Conservation (phyloP, 2,797 vertebrate genomes). For the Anas bahamensis region DNA sequence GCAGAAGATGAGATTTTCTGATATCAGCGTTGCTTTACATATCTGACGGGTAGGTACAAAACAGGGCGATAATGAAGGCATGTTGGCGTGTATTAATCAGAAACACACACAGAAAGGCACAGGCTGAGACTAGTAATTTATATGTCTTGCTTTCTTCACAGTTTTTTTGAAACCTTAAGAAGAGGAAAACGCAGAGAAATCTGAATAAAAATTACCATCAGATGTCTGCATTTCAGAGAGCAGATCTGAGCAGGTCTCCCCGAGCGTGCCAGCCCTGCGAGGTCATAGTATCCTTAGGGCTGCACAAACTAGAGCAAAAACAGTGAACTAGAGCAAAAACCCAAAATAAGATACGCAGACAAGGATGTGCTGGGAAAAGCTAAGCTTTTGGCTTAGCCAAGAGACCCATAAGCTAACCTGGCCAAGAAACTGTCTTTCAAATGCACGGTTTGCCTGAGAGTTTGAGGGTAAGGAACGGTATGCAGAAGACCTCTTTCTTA, state of each 20-base stretch:
- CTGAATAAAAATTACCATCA: not conserved
- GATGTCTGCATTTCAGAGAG: not conserved
- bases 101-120: not conserved
- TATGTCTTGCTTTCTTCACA: conserved; percentile 18
- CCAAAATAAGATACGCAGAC: not conserved
- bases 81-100: conserved; percentile 30
- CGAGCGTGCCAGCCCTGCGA: accelerated
- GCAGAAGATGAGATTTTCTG: conserved; percentile 24
- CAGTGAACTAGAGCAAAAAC: not conserved
- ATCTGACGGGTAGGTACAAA: conserved; percentile 2
- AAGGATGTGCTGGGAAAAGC: not conserved
- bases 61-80: not conserved
- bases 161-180: not conserved
- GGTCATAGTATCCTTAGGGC: not conserved
- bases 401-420: not conserved
- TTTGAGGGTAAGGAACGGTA: not conserved
- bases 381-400: not conserved
- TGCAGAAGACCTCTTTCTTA: not conserved
- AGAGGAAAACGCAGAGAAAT: not conserved
- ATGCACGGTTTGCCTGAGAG: not conserved
- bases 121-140: conserved; percentile 33
- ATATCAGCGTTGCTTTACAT: not conserved
- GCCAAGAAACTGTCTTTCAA: not conserved
- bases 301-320: not conserved
- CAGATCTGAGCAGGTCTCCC: not conserved